Percentiles rank a stretch among this genome's conserved stretches.
phyloP scores from a whole-genome alignment of 1,140 invertebrate genomes.

The Drosophila grimshawi region DNA sequence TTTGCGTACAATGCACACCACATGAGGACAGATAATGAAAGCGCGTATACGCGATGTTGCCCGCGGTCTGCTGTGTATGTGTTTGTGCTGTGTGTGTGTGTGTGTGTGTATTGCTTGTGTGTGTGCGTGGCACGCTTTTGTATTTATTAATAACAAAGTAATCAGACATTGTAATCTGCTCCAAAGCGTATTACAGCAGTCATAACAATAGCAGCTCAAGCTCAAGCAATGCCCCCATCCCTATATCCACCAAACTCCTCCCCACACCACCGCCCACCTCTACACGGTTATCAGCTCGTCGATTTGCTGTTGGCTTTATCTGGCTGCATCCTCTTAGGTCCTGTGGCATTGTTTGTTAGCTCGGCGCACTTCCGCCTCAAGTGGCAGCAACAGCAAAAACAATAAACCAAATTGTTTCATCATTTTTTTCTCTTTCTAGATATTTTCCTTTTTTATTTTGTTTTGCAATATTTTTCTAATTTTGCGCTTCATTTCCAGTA shows the following conservation, averaged over 20 bases:
- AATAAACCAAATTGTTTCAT: slow-evolving; percentile 34
- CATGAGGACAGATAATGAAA: slow-evolving; percentile 66
- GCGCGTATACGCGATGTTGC: slow-evolving; percentile 54
- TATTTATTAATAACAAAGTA: slow-evolving; percentile 83
- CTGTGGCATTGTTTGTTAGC: slow-evolving; percentile 40
- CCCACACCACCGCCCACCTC: neutral
- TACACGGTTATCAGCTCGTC: slow-evolving; percentile 38
- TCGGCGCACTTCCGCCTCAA: slow-evolving; percentile 70
- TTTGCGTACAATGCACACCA: slow-evolving; percentile 47
- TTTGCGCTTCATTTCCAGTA: slow-evolving; percentile 69
- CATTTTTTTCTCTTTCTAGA: slow-evolving; percentile 34
- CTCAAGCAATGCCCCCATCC: slow-evolving; percentile 8
- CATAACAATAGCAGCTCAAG: slow-evolving; percentile 73
- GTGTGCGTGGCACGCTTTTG: slow-evolving; percentile 64
- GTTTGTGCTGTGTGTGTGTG: slow-evolving; percentile 19
- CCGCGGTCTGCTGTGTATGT: slow-evolving; percentile 24
- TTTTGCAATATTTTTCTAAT: slow-evolving; percentile 73
- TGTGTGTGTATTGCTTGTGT: neutral
- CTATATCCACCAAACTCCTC: neutral
- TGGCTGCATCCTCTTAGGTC: slow-evolving; percentile 38
- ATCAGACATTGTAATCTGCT: slow-evolving; percentile 80
- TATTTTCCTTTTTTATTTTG: slow-evolving; percentile 25
- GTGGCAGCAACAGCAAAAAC: slow-evolving; percentile 47
- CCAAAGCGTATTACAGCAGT: slow-evolving; percentile 79
- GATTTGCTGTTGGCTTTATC: slow-evolving; percentile 40